Conservation (phyloP, 2,888 invertebrate genomes). For the Toxonevra muliebris region DNA sequence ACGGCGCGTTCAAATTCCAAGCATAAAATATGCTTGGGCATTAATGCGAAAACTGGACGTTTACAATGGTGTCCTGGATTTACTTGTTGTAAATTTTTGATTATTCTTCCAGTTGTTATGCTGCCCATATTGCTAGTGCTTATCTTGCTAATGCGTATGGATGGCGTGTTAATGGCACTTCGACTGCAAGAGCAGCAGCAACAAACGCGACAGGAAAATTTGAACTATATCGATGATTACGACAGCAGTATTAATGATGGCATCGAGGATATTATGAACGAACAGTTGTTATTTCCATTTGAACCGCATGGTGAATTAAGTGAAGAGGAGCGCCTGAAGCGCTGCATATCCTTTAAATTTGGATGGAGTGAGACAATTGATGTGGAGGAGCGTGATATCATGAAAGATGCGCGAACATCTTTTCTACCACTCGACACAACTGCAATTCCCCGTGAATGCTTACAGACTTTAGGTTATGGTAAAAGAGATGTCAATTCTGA, state of each 20-base stretch:
- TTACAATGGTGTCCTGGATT: conserved; percentile 65
- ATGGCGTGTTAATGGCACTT: conserved; percentile 56
- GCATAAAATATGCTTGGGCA: conserved; percentile 55
- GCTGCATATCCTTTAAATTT: conserved; percentile 57
- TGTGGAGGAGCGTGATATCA: conserved; percentile 70
- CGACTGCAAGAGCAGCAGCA: conserved; percentile 26
- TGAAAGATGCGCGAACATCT: conserved; percentile 72
- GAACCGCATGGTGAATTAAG: conserved; percentile 33
- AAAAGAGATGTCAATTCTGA: conserved; percentile 9
- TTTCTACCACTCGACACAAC: conserved; percentile 70
- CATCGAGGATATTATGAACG: conserved; percentile 42
- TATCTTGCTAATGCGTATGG: conserved; percentile 58
- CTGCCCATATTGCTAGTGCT: conserved; percentile 60
- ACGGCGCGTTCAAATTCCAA: conserved; percentile 33
- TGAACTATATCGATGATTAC: conserved; percentile 45
- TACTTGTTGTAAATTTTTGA: conserved; percentile 61
- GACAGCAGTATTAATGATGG: conserved; percentile 41
- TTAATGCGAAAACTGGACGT: conserved; percentile 61
- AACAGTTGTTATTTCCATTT: conserved; percentile 40
- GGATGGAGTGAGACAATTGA: conserved; percentile 58
- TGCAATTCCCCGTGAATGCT: conserved; percentile 64
- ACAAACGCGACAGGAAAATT: conserved; percentile 9
- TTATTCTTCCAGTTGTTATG: conserved; percentile 63
- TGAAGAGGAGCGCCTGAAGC: conserved; percentile 48
- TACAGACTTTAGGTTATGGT: conserved; percentile 37